Conservation (phyloP, 1,140 invertebrate genomes). For the Telenomus remus region DNA sequence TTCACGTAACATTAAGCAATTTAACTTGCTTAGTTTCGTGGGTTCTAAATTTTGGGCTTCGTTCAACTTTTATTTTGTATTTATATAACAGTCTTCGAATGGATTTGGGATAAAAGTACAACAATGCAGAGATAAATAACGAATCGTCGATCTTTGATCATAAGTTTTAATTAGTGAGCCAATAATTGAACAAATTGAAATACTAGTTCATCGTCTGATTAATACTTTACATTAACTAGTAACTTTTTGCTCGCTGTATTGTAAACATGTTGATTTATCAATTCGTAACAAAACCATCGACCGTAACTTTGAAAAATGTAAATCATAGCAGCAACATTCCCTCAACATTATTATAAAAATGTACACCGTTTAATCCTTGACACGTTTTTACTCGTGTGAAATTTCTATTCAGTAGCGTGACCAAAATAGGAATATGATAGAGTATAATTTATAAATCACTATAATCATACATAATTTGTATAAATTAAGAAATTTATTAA, state of each 20-base stretch:
- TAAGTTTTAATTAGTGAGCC: conserved; percentile 28
- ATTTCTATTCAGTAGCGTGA: conserved; percentile 49
- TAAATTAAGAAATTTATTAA: conserved; percentile 31
- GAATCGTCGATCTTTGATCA: conserved; percentile 17
- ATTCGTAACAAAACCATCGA: conserved; percentile 30
- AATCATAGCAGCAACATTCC: conserved; percentile 11
- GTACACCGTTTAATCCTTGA: conserved; percentile 30
- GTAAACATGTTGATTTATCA: conserved; percentile 22
- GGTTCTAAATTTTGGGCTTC: no score
- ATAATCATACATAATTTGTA: conserved; percentile 47
- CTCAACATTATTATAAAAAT: conserved; percentile 24
- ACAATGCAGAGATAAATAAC: conserved; percentile 14
- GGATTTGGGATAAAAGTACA: no score
- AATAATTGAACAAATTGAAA: conserved; percentile 25
- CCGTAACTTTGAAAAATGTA: conserved; percentile 36
- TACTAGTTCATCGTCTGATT: conserved; percentile 3
- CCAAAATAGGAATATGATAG: conserved; percentile 27
- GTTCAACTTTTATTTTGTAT: no score
- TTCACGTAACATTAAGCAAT: no score
- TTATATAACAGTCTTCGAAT: no score
- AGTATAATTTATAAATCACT: conserved; percentile 52
- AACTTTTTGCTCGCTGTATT: background rate
- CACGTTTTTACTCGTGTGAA: conserved; percentile 30
- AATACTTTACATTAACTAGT: conserved; percentile 22
- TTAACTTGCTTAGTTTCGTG: no score